These are phyloP conservation scores for Rhinopomastus cyanomelas DNA, from an alignment of 2,113 vertebrate genomes.

Conservation along the genomic window DNA sequence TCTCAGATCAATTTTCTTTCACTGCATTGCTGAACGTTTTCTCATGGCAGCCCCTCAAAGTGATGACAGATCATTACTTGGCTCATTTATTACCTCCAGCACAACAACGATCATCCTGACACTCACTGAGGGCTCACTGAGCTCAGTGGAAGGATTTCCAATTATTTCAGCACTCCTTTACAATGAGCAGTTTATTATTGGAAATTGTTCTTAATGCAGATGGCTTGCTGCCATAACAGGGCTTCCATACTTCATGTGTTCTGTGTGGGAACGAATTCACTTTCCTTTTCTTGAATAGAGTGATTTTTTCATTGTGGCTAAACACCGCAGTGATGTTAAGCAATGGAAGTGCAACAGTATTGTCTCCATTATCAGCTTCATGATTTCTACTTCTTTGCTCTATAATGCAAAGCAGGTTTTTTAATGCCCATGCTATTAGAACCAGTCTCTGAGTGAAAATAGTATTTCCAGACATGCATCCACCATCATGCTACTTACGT, in stretches of 20 bases:
- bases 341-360: not conserved
- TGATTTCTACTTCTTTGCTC: not conserved
- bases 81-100: not conserved
- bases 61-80: not conserved
- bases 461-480: not conserved
- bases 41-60: not conserved
- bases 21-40: not conserved
- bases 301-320: not conserved
- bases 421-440: not conserved
- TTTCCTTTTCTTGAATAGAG: not conserved
- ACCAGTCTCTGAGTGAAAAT: not conserved
- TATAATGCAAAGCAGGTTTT: not conserved
- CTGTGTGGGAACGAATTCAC: not conserved
- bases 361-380: not conserved
- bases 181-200: rapidly evolving
- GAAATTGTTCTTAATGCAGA: not conserved
- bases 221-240: not conserved
- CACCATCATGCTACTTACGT: not conserved
- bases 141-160: not conserved
- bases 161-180: not conserved
- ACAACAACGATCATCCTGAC: not conserved
- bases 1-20: not conserved
- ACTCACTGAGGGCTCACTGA: not conserved
- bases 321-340: not conserved
- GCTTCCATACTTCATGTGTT: not conserved